phyloP scores from a whole-genome alignment of 2,797 vertebrate species.

The Liasis olivaceus region DNA sequence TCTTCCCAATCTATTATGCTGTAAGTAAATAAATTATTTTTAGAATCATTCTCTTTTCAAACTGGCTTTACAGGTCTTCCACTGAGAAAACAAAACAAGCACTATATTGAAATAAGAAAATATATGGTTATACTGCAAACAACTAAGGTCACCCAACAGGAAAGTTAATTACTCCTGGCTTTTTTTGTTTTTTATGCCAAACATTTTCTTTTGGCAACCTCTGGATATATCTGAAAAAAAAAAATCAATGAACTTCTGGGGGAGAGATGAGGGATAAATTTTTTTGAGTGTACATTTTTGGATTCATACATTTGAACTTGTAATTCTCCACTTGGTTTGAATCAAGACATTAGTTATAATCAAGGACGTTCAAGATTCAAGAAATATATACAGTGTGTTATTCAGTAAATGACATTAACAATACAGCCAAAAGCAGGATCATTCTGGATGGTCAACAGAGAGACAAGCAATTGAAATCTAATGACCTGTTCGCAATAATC shows the following conservation, averaged over 20 bases:
- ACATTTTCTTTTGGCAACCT: not conserved
- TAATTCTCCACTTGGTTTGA: not conserved
- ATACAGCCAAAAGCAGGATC: conserved; percentile 1
- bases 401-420: conserved; percentile 16
- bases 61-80: not conserved
- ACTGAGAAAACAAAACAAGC: not conserved
- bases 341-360: conserved; percentile 33
- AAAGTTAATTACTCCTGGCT: not conserved
- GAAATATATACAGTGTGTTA: conserved; percentile 14
- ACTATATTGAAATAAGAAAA: not conserved
- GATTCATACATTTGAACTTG: not conserved
- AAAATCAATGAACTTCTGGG: not conserved
- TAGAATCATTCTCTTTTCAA: not conserved
- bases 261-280: not conserved
- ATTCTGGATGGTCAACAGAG: not conserved
- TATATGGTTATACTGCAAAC: not conserved
- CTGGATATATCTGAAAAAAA: conserved; percentile 4
- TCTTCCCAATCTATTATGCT: conserved; percentile 19
- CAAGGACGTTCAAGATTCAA: conserved; percentile 30
- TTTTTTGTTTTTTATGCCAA: not conserved
- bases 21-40: conserved; percentile 3
- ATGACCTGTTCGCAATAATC: not conserved
- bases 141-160: not conserved
- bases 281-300: not conserved
- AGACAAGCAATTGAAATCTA: not conserved